A percentile compares a stretch with the other conserved stretches of the same genome.
These are phyloP conservation scores for Pararge aegeria DNA, from an alignment of 1,140 invertebrate genomes.

Conservation along the genomic window DNA sequence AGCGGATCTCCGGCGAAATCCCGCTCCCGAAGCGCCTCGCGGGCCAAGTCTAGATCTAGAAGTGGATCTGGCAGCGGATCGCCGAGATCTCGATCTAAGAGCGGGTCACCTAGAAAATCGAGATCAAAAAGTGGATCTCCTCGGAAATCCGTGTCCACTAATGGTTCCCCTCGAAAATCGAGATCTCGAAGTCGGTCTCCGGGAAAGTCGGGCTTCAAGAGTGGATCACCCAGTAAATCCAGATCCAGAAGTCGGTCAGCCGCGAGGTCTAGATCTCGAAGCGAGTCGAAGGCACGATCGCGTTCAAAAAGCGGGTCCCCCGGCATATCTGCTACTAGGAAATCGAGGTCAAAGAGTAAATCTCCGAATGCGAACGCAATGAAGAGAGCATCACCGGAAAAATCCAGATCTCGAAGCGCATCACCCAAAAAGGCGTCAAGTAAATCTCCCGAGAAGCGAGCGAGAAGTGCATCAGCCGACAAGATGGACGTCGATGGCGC, in stretches of 20 bases:
- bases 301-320: conserved; percentile 21
- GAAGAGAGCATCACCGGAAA: neutral
- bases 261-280: conserved; percentile 30
- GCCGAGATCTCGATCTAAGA: conserved; percentile 31
- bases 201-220: conserved; percentile 31
- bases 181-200: conserved; percentile 35
- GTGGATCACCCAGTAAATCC: conserved; percentile 28
- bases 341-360: neutral
- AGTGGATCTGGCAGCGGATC: conserved; percentile 22
- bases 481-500: neutral
- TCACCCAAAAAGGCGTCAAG: conserved; percentile 6
- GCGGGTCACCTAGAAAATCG: conserved; percentile 26
- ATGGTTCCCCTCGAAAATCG: conserved; percentile 14
- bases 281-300: conserved; percentile 32
- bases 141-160: neutral
- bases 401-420: conserved; percentile 30
- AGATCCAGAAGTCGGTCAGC: conserved; percentile 39
- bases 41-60: conserved; percentile 28
- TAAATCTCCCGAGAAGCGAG: neutral
- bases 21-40: conserved; percentile 27
- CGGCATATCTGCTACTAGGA: neutral
- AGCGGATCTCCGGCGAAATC: conserved; percentile 19
- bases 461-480: neutral
- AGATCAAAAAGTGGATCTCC: conserved; percentile 39
- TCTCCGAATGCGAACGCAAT: neutral